Base-by-base conservation (phyloP, 1,140 invertebrate species). In the Dufourea novaeangliae region DNA sequence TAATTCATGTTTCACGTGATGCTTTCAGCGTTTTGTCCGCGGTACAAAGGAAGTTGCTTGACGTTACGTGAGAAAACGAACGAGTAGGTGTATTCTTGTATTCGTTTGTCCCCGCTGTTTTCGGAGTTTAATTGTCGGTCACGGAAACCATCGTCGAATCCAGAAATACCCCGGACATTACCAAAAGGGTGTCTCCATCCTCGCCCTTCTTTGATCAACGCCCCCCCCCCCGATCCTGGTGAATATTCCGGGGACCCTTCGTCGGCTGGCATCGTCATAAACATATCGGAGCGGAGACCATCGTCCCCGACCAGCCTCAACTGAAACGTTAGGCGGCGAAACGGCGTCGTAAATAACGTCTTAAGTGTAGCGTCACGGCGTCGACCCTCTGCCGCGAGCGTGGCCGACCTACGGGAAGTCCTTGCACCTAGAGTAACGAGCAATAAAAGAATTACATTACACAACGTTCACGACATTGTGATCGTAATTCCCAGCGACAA, bases 281-380 rank as follows among this genome's bases (percentile, higher is more conserved):
- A 91, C 88, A 89, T 91, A 91, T 91, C 87, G 83, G 85, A 82
- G 68, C 46, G 81, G 46, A 77, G 73, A 85, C 62, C 63, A 68
- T 80, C 73, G 67, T 59, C 71, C n/a, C 75, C 79, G 89, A 92
- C 91, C 90, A 91, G 84, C 87, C 91, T 78, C 88, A 92, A 91
- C 87, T 85, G 79, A 89, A 90, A 91, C 86, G 83, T 89, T 88
- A 89, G n/a, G 83, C 79, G 61, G 83, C 87, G 87, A 89, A 91
- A 91, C 87, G 87, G 82, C 86, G 84, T 83, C 89, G 85, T 91
- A 92, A 92, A 92, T 92, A 92, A 91, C 87, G 79, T 86, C 88
- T 90, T 91, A 90, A 92, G 86, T 89, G 87, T 87, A 84, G 75
- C 86, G 88, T 88, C 88, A 85, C 83, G 80, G 79, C 79, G 82